Percentiles rank a stretch among this genome's conserved stretches.
These are phyloP conservation scores for Aethes cnicana DNA, from an alignment of 2,888 invertebrate species.

Conservation along the genomic window DNA sequence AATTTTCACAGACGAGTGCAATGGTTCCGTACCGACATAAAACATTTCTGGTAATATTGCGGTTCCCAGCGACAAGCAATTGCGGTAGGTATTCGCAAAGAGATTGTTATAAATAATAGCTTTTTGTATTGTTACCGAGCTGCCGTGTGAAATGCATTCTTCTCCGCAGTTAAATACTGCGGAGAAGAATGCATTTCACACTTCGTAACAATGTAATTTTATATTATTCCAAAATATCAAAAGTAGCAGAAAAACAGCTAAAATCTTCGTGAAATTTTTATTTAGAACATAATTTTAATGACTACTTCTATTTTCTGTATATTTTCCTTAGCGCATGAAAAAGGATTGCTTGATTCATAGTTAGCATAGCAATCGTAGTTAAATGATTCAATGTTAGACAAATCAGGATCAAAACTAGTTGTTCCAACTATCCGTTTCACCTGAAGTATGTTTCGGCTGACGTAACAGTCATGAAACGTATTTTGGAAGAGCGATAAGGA, in stretches of 20 bases:
- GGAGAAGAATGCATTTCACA: constrained; percentile 7
- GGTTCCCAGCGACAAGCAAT: constrained; percentile 66
- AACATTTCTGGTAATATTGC: constrained; percentile 67
- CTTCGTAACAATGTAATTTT: constrained; percentile 16
- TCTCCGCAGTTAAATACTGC: constrained; percentile 5
- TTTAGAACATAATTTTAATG: too few relatives aligned
- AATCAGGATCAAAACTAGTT: constrained; percentile 56
- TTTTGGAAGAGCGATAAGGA: constrained; percentile 82
- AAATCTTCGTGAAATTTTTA: too few relatives aligned
- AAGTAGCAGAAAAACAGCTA: too few relatives aligned
- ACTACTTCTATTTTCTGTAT: too few relatives aligned
- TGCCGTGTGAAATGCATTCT: constrained; percentile 17
- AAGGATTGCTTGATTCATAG: too few relatives aligned
- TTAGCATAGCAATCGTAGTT: too few relatives aligned
- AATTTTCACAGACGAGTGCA: constrained; percentile 46
- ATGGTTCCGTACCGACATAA: constrained; percentile 58
- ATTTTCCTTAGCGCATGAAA: too few relatives aligned
- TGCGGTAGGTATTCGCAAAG: constrained; percentile 56
- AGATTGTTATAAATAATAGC: constrained; percentile 65
- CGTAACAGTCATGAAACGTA: constrained; percentile 79
- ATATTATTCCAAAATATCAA: constrained; percentile 8
- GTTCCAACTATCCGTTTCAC: constrained; percentile 63
- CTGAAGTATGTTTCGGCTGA: constrained; percentile 77
- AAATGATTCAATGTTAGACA: background rate
- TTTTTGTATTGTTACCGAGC: constrained; percentile 41